These are phyloP conservation scores for Taxidea taxus DNA, from an alignment of 2,113 vertebrate genomes.

Conservation along the genomic window DNA sequence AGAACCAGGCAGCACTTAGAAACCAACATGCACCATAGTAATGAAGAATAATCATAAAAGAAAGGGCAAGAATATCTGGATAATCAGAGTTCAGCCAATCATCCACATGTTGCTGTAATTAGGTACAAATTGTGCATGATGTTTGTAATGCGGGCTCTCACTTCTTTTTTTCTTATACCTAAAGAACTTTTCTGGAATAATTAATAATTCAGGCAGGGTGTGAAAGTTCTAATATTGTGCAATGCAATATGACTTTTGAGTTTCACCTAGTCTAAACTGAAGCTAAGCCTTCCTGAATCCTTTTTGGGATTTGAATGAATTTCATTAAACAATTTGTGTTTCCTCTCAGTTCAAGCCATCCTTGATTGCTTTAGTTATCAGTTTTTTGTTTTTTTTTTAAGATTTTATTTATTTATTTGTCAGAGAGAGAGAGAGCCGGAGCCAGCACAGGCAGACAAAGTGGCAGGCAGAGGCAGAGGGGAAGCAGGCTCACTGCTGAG, in stretches of 20 bases:
- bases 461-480: too few species aligned
- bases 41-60: neutral
- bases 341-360: neutral
- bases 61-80: neutral
- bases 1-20: neutral
- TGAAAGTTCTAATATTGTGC: neutral
- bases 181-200: neutral
- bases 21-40: neutral
- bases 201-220: neutral
- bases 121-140: neutral
- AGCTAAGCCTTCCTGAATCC: neutral
- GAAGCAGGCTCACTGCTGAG: too few species aligned
- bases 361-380: neutral
- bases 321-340: neutral
- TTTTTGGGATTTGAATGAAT: neutral
- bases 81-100: neutral
- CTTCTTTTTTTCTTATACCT: neutral
- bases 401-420: too few species aligned
- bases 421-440: too few species aligned
- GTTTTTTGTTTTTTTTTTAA: too few species aligned
- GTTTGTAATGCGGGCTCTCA: neutral
- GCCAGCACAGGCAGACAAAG: too few species aligned
- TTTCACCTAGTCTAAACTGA: neutral
- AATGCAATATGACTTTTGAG: neutral
- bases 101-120: neutral